Evolutionary conservation across 2,113 vertebrate genomes (phyloP), one percentile per base, ranked within the genome.

Genomic region (Rhynchopsitta pachyrhyncha): DNA sequence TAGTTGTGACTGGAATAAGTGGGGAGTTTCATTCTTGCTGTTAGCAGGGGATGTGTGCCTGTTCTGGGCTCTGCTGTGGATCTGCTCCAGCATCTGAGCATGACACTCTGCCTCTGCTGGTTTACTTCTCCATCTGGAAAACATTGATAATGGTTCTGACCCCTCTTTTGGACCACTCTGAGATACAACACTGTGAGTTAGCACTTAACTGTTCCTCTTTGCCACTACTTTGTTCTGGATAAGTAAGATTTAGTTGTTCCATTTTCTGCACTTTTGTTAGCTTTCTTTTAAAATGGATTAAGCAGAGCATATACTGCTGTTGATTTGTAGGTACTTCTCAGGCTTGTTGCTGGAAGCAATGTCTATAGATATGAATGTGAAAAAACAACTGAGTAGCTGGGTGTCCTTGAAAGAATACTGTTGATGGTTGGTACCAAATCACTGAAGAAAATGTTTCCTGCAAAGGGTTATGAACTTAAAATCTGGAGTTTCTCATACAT

Each of bases 371-470:
- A 47, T 37, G 42, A 82, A 42, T 11, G 22, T 77, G 57, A 22
- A 78, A 33, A n/a, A 37, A 79, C 17, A 75, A 29, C 46, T 3
- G 57, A 88, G 60, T 47, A 47, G 28, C 7, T 59, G 20, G 4
- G 19, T 86, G 50, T 93, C 64, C 33, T 81, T 81, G 1, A 35
- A 81, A 49, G 37, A 81, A 18, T 71, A 6, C 47, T 79, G 70
- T 47, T 53, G 55, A 22, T 71, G 57, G 47, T 52, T 68, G 63
- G 27, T 93, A 35, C 47, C 78, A 70, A 44, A 82, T 85, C 62
- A n/a, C 31, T 37, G 46, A 49, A 96, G 59, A 85, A 92, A 67
- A 82, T 67, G 66, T 77, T 96, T 84, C 76, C 83, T 86, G 79
- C 49, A 31, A 10, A 23, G 44, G 62, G 49, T 75, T 89, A 22